Evolutionary conservation across 2,888 invertebrate genomes (phyloP), one percentile per base, ranked within the genome.

Genomic region (Lochmaea capreae): DNA sequence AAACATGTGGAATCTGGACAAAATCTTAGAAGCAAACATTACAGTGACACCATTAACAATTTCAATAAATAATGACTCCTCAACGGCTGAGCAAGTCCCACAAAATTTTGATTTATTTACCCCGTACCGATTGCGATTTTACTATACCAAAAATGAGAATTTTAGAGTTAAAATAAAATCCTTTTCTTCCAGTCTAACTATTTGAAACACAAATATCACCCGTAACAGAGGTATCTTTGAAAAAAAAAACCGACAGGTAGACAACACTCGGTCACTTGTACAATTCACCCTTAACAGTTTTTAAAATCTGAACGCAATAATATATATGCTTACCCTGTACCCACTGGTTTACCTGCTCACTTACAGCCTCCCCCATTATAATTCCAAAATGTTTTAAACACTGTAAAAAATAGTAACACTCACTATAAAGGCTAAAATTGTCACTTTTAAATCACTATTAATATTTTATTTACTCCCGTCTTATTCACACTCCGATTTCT

Each of bases 361-460:
- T 59, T 39, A 59, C 59, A 14, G 33, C 12, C 6, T 59, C 59
- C 3, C n/a, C 59, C 59, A 59, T 59, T 26, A n/a, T 59, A 59
- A 33, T 9, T 54, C 16, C 52, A 54, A 16, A 46, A 46, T 46
- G 14, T 46, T 46, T 11, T 16, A 54, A n/a, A 54, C 49, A 5
- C 26, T 33, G 49, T 12, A 49, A 49, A 49, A 49, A 18, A 58
- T 12, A 58, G 12, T 18, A 22, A 33, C 3, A 58, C 22, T 58
- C 18, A 26, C 58, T 18, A 58, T 14, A 58, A 58, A 57, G 8
- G 18, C 22, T 22, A 11, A 58, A 58, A 18, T 58, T 58, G 58
- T 5, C 58, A 58, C 26, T 58, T 12, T 58, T 26, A 26, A 58
- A 14, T 3, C 11, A 58, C 26, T 26, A 33, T 33, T 0, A 33